Conservation (phyloP, 2,888 invertebrate genomes). For the Caenorhabditis sp. region DNA sequence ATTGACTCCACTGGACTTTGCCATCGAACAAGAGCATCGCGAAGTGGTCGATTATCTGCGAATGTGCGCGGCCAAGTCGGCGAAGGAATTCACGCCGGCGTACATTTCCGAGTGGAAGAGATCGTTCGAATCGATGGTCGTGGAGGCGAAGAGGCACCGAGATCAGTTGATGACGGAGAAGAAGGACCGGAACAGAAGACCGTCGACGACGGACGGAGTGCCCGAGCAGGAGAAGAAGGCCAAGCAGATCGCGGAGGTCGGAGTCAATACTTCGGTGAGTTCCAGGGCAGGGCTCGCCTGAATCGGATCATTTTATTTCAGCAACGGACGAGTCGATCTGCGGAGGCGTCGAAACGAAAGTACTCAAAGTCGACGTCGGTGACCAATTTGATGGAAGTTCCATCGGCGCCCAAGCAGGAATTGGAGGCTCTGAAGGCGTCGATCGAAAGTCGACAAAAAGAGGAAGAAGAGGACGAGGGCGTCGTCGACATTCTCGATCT, state of each 20-base stretch:
- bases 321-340: constrained; percentile 37
- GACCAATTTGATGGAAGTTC: constrained; percentile 31
- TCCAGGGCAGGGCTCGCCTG: too few relatives aligned
- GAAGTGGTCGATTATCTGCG: constrained; percentile 72
- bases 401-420: constrained; percentile 19
- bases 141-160: constrained; percentile 40
- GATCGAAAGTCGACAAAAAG: constrained; percentile 24
- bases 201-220: constrained; percentile 36
- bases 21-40: constrained; percentile 66
- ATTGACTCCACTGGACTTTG: constrained; percentile 74
- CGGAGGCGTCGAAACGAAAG: constrained; percentile 22
- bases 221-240: constrained; percentile 7
- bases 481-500: constrained; percentile 35
- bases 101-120: constrained; percentile 41
- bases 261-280: constrained; percentile 57
- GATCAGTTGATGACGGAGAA: constrained; percentile 19
- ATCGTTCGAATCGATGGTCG: constrained; percentile 58
- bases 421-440: constrained; percentile 27
- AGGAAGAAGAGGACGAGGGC: constrained; percentile 12
- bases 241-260: constrained; percentile 42
- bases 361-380: constrained; percentile 51
- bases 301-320: too few relatives aligned
- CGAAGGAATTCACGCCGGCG: constrained; percentile 53
- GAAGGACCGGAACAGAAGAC: constrained; percentile 16
- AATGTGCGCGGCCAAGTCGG: constrained; percentile 54